Conservation (phyloP, 2,797 vertebrate genomes). For the Holocentrus rufus region DNA sequence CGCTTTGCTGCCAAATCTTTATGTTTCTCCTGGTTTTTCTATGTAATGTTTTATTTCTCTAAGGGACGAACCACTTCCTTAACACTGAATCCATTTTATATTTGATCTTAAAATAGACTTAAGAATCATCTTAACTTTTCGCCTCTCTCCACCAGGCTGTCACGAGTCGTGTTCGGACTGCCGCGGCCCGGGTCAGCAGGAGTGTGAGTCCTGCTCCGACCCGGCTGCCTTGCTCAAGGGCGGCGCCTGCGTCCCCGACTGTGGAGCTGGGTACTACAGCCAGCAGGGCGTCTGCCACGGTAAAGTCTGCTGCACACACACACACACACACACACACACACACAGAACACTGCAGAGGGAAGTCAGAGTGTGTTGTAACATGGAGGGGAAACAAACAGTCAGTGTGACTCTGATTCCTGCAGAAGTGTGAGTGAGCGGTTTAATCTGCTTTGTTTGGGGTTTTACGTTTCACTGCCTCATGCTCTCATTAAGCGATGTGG, state of each 20-base stretch:
- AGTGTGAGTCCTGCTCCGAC: slow-evolving; percentile 86
- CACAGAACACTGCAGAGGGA: no score
- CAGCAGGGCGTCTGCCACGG: slow-evolving; percentile 83
- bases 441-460: no score
- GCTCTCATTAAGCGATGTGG: neutral
- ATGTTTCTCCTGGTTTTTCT: no score
- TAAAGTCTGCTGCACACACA: slow-evolving; percentile 63
- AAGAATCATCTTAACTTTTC: neutral
- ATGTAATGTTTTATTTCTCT: no score
- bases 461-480: no score
- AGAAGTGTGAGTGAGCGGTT: no score
- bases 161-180: slow-evolving; percentile 87
- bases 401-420: no score
- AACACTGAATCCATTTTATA: neutral
- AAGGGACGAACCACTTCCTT: no score
- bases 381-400: no score
- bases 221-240: slow-evolving; percentile 77
- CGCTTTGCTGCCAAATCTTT: no score
- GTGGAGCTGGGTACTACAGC: slow-evolving; percentile 82
- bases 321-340: no score
- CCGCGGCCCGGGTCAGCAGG: slow-evolving; percentile 78
- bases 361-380: no score
- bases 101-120: neutral
- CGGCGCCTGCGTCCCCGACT: slow-evolving; percentile 83
- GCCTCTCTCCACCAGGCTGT: slow-evolving; percentile 81